Base-by-base conservation (phyloP, 2,888 invertebrate genomes). In the Bursaphelenchus okinawaensis region DNA sequence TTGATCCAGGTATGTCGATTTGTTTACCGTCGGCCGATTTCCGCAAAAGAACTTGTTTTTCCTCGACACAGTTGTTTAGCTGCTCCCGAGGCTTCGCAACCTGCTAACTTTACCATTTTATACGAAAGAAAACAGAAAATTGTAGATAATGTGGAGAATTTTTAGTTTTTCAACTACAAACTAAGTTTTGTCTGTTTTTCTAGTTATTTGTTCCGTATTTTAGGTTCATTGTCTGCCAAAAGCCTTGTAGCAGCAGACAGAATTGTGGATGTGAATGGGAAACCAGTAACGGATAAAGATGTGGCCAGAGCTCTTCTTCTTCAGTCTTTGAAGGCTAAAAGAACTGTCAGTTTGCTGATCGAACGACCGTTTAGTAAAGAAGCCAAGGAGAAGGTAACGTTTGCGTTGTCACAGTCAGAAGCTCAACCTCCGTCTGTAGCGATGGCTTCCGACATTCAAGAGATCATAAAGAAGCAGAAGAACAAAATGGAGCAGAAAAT, bases 381-480 rank as follows among this genome's bases (percentile, higher is more conserved):
- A 2, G 68, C 68, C 20, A 61, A 40, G 16, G 22, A 52, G 4
- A n/a, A 28, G 0, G 61, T 67, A 27, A 52, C 65, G 29, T 52
- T 24, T 7, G 66, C 65, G 7, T 58, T 68, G 29, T 16, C 50
- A 24, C 62, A 65, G 12, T 68, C 68, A n/a, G 60, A 68, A 55
- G 23, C 56, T 40, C 68, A 68, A 55, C 65, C 68, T 40, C 68
- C 68, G 16, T 68, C 68, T 8, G 68, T 68, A 19, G 68, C 68
- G 23, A 31, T 67, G 62, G 62, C 62, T 26, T 67, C 66, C 12
- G 68, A 68, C 26, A 55, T 68, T 50, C 61, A 65, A 4, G 68
- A 62, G n/a, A 68, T 68, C 23, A 56, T 68, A 28, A 52, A 55
- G 8, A 52, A 60, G n/a, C 68, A 68, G 63, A 28, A 52, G 27